Conservation (phyloP, 2,113 vertebrate genomes). For the Gadus macrocephalus region DNA sequence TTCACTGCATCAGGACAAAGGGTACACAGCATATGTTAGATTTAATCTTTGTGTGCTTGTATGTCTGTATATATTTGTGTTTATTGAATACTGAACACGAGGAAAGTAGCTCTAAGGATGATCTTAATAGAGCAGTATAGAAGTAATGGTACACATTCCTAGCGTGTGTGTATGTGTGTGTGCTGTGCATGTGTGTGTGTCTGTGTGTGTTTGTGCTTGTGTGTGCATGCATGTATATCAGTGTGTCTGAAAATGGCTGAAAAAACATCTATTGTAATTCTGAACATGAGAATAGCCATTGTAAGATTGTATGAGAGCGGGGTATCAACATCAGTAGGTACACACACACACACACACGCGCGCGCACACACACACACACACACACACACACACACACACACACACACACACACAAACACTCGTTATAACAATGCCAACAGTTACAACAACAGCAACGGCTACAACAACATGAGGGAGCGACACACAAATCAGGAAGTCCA, state of each 20-base stretch:
- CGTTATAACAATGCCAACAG: constrained; percentile 44
- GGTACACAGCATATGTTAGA: constrained; percentile 51
- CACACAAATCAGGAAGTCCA: constrained; percentile 50
- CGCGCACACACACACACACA: too few relatives aligned
- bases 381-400: too few relatives aligned
- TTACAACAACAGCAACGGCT: constrained; percentile 37
- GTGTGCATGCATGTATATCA: constrained; percentile 8
- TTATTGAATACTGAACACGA: constrained; percentile 15
- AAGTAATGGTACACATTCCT: constrained; percentile 26
- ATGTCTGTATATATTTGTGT: constrained; percentile 3
- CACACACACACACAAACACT: constrained; percentile 29
- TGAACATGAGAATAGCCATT: constrained; percentile 49
- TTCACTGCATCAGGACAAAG: constrained; percentile 64
- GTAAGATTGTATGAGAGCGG: constrained; percentile 52
- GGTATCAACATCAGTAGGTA: constrained; percentile 57
- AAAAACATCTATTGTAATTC: constrained; percentile 42
- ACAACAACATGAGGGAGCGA: constrained; percentile 48
- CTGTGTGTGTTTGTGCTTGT: constrained; percentile 19
- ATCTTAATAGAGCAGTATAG: constrained; percentile 44
- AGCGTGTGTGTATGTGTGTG: background rate
- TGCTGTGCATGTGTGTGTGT: constrained; percentile 9
- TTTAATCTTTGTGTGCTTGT: constrained; percentile 19
- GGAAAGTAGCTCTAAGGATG: constrained; percentile 36
- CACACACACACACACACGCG: too few relatives aligned
- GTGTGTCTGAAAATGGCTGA: constrained; percentile 37